Conservation (phyloP, 2,113 vertebrate species). For the Pachycephala philippinensis region DNA sequence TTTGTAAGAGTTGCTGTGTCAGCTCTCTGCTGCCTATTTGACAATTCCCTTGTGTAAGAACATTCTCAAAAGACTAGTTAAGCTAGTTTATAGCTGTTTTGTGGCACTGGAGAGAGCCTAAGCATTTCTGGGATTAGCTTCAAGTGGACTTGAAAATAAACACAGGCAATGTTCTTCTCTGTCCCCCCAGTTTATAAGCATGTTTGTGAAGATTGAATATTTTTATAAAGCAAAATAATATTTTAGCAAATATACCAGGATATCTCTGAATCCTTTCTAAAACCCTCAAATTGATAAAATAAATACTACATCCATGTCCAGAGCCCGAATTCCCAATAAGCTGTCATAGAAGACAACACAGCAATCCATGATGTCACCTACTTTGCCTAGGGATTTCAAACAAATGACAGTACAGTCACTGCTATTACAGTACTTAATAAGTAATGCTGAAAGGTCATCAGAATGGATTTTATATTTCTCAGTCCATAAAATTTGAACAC, state of each 20-base stretch:
- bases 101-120: background rate
- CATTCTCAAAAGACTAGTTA: slow-evolving; percentile 11
- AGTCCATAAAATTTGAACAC: background rate
- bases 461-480: background rate
- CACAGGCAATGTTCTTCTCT: background rate
- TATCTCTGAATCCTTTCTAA: background rate
- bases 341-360: background rate
- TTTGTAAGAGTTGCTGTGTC: background rate
- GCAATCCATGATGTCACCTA: background rate
- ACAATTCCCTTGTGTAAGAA: slow-evolving; percentile 6
- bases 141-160: background rate
- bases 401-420: background rate
- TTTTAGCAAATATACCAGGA: background rate
- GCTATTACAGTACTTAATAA: background rate
- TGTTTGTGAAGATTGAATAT: background rate
- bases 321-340: background rate
- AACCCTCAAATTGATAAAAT: background rate
- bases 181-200: background rate
- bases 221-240: background rate
- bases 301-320: background rate
- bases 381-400: background rate
- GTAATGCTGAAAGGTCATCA: background rate
- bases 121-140: background rate
- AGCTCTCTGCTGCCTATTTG: background rate
- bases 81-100: background rate